Evolutionary conservation across 1,140 invertebrate species (phyloP), one percentile per base, ranked within the genome.

Genomic region (Drosophila pruinosa): DNA sequence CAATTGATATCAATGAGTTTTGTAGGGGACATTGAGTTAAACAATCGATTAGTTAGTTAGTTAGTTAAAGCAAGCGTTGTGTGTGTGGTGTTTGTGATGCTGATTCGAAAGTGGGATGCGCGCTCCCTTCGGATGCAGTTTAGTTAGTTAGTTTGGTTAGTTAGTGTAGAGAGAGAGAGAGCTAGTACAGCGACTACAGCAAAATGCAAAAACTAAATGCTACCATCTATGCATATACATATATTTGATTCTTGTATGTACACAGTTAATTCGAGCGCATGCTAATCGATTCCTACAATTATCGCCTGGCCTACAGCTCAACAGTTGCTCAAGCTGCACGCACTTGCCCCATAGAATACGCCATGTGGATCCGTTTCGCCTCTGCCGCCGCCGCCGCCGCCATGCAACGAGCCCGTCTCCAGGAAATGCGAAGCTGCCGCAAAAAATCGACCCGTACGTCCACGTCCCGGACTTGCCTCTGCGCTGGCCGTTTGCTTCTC

Each of bases 391-490:
- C n/a, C 15, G 43, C 36, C 26, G 10, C 12, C 38, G 39, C 26
- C 43, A 17, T 56, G 80, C 73, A 79, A 36, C 39, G 72, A 71
- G 47, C 82, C 81, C 31, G 81, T 81, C 45, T 88, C 81, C 73
- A 86, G 54, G 47, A 86, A 88, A n/a, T 86, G 81, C 24, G 81
- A 48, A 15, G 81, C 81, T 7, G 81, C 81, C 26, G 81, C 78
- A 78, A 86, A 86, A 19, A 86, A 86, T 7, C 81, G 77, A 36
- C 82, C 81, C 0, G 81, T 86, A 0, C 82, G 81, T 19, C 77
- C 82, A 8, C 67, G 54, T 1, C 73, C 50, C 0, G 82, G 62
- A 68, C 65, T 78, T 5, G 47, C 5, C 3, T n/a, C 3, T 4
- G 62, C 58, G 50, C 36, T 62, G 7, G 39, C 4, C 22, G n/a